Conservation (phyloP, 2,113 vertebrate species). For the Pica pica region DNA sequence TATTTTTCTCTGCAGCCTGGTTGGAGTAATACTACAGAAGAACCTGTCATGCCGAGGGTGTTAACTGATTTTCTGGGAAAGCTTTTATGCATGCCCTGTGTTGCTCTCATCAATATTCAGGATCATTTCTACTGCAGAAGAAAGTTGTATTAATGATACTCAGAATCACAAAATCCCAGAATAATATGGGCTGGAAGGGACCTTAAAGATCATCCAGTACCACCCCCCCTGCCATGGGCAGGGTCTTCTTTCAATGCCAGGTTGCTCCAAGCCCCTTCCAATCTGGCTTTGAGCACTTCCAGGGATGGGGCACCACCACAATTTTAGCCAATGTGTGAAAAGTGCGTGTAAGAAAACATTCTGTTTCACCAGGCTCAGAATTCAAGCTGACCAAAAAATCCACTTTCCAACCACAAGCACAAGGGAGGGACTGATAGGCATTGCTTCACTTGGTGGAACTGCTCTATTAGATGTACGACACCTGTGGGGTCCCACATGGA, state of each 20-base stretch:
- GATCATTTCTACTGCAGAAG: not conserved
- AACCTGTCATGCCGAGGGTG: not conserved
- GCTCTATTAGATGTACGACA: rapidly evolving
- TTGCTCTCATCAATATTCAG: not conserved
- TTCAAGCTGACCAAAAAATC: not conserved
- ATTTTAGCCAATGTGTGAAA: not conserved
- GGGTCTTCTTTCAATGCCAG: not conserved
- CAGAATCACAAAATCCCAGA: not conserved
- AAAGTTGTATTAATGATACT: not conserved
- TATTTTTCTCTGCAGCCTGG: not conserved
- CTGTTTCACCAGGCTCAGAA: not conserved
- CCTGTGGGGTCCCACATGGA: rapidly evolving
- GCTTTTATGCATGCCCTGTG: not conserved
- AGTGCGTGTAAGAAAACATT: rapidly evolving
- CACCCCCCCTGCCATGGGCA: not conserved
- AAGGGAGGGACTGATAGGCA: not conserved
- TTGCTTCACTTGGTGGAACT: not conserved
- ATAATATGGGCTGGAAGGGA: not conserved
- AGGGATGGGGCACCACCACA: not conserved
- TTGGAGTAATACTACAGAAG: not conserved
- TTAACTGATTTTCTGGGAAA: not conserved
- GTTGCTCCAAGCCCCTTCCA: not conserved
- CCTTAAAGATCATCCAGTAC: not conserved
- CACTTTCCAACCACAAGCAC: not conserved
- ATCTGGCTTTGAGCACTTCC: not conserved